Conservation (phyloP, 2,888 invertebrate genomes). For the Eucriotettix oculatus region DNA sequence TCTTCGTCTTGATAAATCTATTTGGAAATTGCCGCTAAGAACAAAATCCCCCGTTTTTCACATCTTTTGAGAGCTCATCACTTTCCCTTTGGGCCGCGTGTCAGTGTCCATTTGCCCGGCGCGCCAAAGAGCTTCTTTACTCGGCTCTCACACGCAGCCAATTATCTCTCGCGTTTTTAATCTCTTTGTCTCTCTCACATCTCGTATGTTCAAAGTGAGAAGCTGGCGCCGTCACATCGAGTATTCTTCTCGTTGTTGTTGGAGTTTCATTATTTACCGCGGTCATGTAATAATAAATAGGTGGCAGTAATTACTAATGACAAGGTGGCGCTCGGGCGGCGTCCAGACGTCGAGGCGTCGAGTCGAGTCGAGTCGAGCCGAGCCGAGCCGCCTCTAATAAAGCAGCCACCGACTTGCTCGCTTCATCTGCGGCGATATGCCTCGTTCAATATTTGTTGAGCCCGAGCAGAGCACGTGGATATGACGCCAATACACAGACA, state of each 20-base stretch:
- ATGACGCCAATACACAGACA: not conserved
- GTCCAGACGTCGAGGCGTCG: no score
- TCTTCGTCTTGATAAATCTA: no score
- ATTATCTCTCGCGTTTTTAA: slow-evolving; percentile 8
- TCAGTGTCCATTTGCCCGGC: slow-evolving; percentile 5
- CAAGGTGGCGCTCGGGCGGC: no score
- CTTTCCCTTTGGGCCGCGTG: not conserved
- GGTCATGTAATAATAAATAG: no score
- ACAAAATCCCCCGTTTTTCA: not conserved
- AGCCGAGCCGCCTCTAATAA: no score
- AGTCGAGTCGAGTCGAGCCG: no score
- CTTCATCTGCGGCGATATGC: not conserved
- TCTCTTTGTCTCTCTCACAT: slow-evolving; percentile 7
- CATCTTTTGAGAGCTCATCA: not conserved
- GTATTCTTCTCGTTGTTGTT: no score
- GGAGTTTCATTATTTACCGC: no score
- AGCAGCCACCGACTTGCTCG: no score
- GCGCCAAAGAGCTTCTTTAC: slow-evolving; percentile 8
- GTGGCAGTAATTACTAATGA: no score
- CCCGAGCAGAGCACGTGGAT: not conserved
- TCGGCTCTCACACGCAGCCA: slow-evolving; percentile 6
- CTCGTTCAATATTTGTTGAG: not conserved
- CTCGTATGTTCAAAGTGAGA: not conserved
- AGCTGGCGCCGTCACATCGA: not conserved
- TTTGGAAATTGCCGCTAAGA: no score